phyloP scores from a whole-genome alignment of 2,113 vertebrate species.

The Gambusia affinis region DNA sequence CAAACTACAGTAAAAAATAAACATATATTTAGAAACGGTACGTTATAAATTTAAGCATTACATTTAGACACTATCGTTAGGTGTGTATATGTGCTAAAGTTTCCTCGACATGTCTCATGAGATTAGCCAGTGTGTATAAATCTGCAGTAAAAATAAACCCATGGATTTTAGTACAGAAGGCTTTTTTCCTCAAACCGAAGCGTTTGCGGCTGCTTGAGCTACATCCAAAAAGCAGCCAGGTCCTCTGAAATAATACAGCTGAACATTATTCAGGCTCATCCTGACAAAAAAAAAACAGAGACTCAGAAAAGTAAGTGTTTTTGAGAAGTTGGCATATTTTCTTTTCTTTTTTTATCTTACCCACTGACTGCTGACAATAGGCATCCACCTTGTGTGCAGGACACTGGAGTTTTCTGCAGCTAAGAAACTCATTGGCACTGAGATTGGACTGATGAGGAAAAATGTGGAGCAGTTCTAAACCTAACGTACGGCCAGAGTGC shows the following conservation, averaged over 20 bases:
- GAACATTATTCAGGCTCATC: neutral
- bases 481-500: neutral
- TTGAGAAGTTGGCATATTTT: no score
- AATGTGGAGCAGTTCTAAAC: neutral
- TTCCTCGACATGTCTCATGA: conserved; percentile 32
- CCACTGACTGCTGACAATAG: no score
- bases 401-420: neutral
- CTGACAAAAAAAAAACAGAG: neutral
- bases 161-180: conserved; percentile 55
- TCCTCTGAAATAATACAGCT: conserved; percentile 44
- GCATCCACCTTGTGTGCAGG: neutral
- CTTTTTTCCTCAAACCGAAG: conserved; percentile 54
- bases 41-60: neutral
- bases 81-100: conserved; percentile 1
- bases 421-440: neutral
- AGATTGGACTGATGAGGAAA: neutral
- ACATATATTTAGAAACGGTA: neutral
- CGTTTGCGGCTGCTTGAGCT: conserved; percentile 56
- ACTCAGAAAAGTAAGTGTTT: neutral
- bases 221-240: conserved; percentile 47
- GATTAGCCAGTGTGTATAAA: conserved; percentile 60
- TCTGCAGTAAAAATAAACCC: conserved; percentile 66
- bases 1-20: neutral
- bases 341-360: no score
- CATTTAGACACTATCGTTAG: neutral